Evolutionary conservation across 2,113 vertebrate species (phyloP).

Genomic region (Indri indri): DNA sequence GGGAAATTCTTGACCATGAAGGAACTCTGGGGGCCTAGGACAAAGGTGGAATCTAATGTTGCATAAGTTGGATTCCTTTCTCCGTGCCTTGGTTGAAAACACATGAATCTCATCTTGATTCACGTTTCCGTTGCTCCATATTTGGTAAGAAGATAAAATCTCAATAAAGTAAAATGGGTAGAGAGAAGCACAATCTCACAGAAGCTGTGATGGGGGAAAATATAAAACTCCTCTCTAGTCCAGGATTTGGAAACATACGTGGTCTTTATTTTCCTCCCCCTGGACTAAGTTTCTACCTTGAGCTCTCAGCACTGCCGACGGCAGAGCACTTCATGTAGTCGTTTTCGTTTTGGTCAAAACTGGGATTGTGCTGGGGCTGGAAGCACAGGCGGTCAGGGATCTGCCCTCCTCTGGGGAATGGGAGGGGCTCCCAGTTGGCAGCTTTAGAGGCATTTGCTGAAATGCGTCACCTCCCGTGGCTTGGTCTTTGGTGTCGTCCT

Average conservation of each 20-base stretch:
- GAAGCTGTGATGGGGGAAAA: not conserved
- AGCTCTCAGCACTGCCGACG: not conserved
- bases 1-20: not conserved
- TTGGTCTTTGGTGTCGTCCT: not conserved
- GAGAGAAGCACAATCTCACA: not conserved
- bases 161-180: not conserved
- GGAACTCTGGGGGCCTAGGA: too few species aligned
- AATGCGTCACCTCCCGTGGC: too few species aligned
- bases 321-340: not conserved
- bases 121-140: fast-evolving
- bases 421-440: not conserved
- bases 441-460: not conserved
- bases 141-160: not conserved
- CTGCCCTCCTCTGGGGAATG: not conserved
- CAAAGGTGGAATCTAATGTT: not conserved
- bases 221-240: not conserved
- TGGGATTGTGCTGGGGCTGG: not conserved
- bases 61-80: not conserved
- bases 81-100: not conserved
- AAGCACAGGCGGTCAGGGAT: not conserved
- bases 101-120: not conserved
- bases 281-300: not conserved
- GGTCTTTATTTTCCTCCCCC: not conserved
- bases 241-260: not conserved
- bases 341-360: not conserved